Evolutionary conservation across 2,888 invertebrate species (phyloP).

Genomic region (Mesorhabditis belari): DNA sequence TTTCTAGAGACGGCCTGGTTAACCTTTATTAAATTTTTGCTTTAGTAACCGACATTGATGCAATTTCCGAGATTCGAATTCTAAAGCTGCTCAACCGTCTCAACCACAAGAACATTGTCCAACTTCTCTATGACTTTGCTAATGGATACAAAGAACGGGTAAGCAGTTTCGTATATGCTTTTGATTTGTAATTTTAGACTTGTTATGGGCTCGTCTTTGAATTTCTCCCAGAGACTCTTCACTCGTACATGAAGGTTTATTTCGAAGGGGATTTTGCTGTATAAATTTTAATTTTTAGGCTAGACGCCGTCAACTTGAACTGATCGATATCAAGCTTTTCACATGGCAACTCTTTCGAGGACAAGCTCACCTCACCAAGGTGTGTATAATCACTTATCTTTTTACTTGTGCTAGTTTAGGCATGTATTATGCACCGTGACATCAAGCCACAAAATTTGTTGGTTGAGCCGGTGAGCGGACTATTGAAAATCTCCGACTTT

Average conservation of each 20-base stretch:
- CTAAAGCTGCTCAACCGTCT: slow-evolving; percentile 85
- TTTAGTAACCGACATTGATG: not conserved
- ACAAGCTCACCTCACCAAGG: slow-evolving; percentile 23
- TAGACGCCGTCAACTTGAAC: not conserved
- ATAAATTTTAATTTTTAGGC: slow-evolving; percentile 13
- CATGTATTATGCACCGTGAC: slow-evolving; percentile 69
- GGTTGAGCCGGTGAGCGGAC: slow-evolving; percentile 80
- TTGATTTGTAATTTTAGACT: not conserved
- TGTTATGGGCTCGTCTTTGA: slow-evolving; percentile 34
- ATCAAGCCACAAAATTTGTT: slow-evolving; percentile 98
- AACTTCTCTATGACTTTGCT: slow-evolving; percentile 83
- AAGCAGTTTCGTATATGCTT: not conserved
- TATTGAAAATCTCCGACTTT: slow-evolving; percentile 64
- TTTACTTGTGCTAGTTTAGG: slow-evolving; percentile 3
- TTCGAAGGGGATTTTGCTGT: slow-evolving; percentile 7
- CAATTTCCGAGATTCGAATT: slow-evolving; percentile 72
- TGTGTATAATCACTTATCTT: not conserved
- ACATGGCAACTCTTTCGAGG: slow-evolving; percentile 38
- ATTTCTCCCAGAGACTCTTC: slow-evolving; percentile 25
- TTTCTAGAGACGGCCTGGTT: not conserved
- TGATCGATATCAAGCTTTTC: slow-evolving; percentile 19
- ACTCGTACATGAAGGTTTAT: slow-evolving; percentile 18
- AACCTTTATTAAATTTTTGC: not conserved
- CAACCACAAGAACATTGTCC: slow-evolving; percentile 93
- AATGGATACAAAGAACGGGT: slow-evolving; percentile 15